Base-by-base conservation (phyloP, 35 echinoderm and acorn worm genomes). In the Amphiura filiformis region DNA sequence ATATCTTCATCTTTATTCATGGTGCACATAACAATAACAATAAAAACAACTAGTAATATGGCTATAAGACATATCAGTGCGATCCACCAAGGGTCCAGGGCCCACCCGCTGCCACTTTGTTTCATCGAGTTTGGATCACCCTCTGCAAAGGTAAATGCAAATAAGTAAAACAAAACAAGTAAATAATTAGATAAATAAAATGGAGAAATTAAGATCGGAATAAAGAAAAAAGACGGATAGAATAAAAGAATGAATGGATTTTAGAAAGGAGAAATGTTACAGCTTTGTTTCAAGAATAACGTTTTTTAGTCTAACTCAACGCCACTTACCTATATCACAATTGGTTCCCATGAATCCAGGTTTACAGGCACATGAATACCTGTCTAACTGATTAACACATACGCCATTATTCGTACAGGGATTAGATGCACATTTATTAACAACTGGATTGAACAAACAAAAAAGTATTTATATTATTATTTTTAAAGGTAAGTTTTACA, bases 11-110 rank as follows among this genome's bases (percentile, higher is more conserved):
- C 83, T 23, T 61, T 56, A 34, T 85, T 85, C 83, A 65, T 85
- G 47, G 83, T 70, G 37, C 52, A 85, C 32, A 85, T 64, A 40
- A 85, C 83, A 75, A 85, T 85, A 9, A 85, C 31, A 37, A 85
- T 13, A 36, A 85, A 85, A 32, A 85, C 64, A 61, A 85, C 34
- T 37, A 85, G 64, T 18, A 85, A 37, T 35, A 85, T 37, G 1
- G 32, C 56, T 20, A 85, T 85, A 0, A 85, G 83, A 12, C 44
- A 56, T 31, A 85, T 85, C 7, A 85, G 57, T 61, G 83, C 83
- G 23, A 85, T 85, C 83, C 83, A 85, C 83, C 83, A 85, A 18
- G 83, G 81, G 15, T 85, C 83, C 34, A 85, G 35, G 39, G 36
- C 33, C 61, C 4, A 30, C 61, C 28, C 26, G 61, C 28, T 70